Percentiles rank a stretch among this genome's conserved stretches.
phyloP scores from a whole-genome alignment of 2,888 invertebrate genomes.

The Ormyrus thymus region DNA sequence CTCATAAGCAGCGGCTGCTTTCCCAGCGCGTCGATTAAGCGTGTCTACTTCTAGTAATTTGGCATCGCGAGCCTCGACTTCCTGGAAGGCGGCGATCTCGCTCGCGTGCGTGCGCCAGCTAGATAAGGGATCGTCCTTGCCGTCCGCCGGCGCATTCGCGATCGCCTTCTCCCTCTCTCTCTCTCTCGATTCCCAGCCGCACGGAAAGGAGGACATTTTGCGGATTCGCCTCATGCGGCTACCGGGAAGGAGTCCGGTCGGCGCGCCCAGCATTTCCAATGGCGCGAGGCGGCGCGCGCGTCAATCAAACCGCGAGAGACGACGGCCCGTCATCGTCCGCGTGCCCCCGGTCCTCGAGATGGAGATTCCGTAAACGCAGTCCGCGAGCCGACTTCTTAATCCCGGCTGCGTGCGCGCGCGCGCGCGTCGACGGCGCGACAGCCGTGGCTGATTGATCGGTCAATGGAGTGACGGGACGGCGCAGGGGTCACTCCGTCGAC shows the following conservation, averaged over 20 bases:
- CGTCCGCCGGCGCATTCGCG: conserved; percentile 13
- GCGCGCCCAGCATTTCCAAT: conserved; percentile 69
- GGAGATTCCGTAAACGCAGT: background rate
- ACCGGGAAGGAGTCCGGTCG: conserved; percentile 68
- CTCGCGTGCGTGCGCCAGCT: background rate
- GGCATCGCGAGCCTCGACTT: conserved; percentile 64
- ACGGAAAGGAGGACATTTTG: conserved; percentile 62
- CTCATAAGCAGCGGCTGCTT: conserved; percentile 55
- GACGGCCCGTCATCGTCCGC: conserved; percentile 27
- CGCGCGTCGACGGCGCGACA: background rate
- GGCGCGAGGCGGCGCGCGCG: conserved; percentile 63
- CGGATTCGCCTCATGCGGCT: conserved; percentile 72
- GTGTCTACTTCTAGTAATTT: conserved; percentile 73
- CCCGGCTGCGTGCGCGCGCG: background rate
- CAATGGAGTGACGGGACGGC: conserved; percentile 30
- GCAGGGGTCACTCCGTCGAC: background rate
- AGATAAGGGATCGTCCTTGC: conserved; percentile 71
- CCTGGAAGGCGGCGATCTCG: conserved; percentile 60
- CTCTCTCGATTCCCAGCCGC: conserved; percentile 45
- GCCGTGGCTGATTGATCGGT: conserved; percentile 35
- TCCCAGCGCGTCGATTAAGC: conserved; percentile 68
- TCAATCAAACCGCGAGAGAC: conserved; percentile 63
- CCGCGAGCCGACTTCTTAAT: conserved; percentile 11
- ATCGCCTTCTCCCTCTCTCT: too few relatives aligned
- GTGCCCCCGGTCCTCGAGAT: conserved; percentile 59